phyloP scores from a whole-genome alignment of 2,888 invertebrate genomes.

The Malthinus seriepunctatus region DNA sequence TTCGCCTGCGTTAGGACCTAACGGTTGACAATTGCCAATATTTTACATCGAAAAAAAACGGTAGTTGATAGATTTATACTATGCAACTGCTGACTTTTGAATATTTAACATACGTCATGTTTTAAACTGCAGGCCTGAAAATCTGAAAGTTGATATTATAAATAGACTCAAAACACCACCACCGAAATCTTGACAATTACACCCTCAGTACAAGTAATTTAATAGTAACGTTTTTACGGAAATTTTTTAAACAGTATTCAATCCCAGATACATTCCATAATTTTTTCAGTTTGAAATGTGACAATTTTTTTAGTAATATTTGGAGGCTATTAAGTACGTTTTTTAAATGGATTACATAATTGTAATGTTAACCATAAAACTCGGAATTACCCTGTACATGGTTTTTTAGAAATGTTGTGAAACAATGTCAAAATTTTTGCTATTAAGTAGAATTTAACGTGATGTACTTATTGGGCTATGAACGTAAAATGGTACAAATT shows the following conservation, averaged over 20 bases:
- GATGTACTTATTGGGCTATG: slow-evolving; percentile 28
- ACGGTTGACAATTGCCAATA: slow-evolving; percentile 43
- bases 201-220: slow-evolving; percentile 29
- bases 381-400: too few species aligned
- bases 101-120: not conserved
- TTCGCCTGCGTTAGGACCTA: slow-evolving; percentile 48
- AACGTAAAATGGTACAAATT: slow-evolving; percentile 1
- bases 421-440: too few species aligned
- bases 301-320: too few species aligned
- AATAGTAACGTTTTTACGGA: slow-evolving; percentile 12
- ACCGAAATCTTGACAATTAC: slow-evolving; percentile 26
- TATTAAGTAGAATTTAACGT: not conserved
- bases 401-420: too few species aligned
- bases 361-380: too few species aligned
- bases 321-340: too few species aligned
- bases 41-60: slow-evolving; percentile 19
- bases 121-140: slow-evolving; percentile 25
- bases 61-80: slow-evolving; percentile 22
- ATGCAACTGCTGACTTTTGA: slow-evolving; percentile 3
- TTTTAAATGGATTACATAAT: too few species aligned
- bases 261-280: not conserved
- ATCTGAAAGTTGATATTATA: slow-evolving; percentile 22
- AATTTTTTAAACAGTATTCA: slow-evolving; percentile 8
- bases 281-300: not conserved
- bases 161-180: not conserved